Conservation (phyloP, 2,113 vertebrate species). For the Sander lucioperca region DNA sequence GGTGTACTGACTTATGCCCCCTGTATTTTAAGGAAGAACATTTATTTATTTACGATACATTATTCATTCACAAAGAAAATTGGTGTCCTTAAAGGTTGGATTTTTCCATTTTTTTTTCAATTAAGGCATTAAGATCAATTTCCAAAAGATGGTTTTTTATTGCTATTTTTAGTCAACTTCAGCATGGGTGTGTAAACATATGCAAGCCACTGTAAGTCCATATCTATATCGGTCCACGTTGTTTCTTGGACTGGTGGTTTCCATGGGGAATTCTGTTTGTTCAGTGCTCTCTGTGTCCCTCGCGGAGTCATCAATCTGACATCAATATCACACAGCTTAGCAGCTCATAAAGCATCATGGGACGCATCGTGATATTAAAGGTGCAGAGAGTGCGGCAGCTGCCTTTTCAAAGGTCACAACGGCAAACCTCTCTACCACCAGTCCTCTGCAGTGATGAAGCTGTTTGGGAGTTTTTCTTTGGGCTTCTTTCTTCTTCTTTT, state of each 20-base stretch:
- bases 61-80: too few relatives aligned
- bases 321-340: neutral
- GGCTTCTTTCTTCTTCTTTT: neutral
- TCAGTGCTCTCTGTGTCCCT: neutral
- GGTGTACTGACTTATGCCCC: too few relatives aligned
- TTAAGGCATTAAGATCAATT: too few relatives aligned
- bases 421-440: neutral
- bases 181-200: too few relatives aligned
- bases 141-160: too few relatives aligned
- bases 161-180: too few relatives aligned
- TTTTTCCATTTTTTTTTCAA: too few relatives aligned
- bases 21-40: too few relatives aligned
- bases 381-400: neutral
- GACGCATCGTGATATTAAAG: neutral
- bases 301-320: neutral
- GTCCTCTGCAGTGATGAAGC: neutral
- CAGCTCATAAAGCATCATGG: constrained; percentile 2
- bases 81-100: too few relatives aligned
- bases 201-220: too few relatives aligned
- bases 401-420: neutral
- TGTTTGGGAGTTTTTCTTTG: neutral
- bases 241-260: neutral
- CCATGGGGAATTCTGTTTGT: neutral
- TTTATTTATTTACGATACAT: too few relatives aligned
- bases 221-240: neutral